Conservation (phyloP, 2,113 vertebrate species). For the Pomatorhinus ruficollis region DNA sequence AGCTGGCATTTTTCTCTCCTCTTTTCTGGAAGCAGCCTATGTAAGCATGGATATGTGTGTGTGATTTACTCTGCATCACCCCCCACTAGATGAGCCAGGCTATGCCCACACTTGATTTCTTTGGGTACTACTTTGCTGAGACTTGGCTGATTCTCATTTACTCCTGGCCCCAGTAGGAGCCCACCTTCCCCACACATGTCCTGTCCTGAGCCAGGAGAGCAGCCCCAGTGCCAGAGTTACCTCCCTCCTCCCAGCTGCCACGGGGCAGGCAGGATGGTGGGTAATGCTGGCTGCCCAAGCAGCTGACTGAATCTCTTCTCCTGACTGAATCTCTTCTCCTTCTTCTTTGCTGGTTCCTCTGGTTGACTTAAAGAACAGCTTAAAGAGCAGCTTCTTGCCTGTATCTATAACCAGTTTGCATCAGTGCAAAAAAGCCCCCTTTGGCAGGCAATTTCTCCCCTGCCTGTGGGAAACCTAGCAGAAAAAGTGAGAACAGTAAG, state of each 20-base stretch:
- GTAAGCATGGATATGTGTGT: accelerated
- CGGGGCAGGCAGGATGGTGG: not conserved
- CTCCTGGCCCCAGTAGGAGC: accelerated
- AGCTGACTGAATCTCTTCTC: accelerated
- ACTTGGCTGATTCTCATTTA: not conserved
- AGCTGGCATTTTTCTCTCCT: not conserved
- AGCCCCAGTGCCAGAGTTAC: not conserved
- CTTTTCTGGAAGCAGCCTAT: not conserved
- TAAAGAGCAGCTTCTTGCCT: not conserved
- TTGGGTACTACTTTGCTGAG: not conserved
- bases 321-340: not conserved
- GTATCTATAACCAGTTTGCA: not conserved
- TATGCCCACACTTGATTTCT: not conserved
- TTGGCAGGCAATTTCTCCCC: not conserved
- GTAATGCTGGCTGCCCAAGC: not conserved
- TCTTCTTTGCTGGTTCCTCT: not conserved
- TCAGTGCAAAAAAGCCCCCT: not conserved
- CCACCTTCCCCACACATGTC: accelerated
- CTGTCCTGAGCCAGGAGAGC: not conserved
- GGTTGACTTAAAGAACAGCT: not conserved
- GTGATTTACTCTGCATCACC: not conserved
- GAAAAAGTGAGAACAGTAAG: not conserved
- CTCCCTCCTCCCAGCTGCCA: not conserved
- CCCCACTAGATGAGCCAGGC: not conserved
- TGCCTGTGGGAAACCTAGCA: not conserved